These are phyloP conservation scores for Ametastegia equiseti DNA, from an alignment of 2,888 invertebrate species.

Conservation along the genomic window DNA sequence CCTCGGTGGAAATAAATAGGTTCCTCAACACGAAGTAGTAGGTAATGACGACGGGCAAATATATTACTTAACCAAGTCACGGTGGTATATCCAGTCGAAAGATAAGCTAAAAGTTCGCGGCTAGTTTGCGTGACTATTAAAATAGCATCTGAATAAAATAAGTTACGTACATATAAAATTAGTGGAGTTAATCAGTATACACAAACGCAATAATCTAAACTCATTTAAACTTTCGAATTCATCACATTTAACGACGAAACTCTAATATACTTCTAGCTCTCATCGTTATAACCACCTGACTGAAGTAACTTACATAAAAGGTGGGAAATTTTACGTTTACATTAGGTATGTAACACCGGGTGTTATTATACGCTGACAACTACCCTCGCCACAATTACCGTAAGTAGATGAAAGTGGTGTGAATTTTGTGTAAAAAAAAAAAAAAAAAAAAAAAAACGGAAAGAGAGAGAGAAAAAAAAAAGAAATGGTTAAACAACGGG, in stretches of 20 bases:
- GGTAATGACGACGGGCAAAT: constrained; percentile 27
- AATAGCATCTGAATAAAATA: constrained; percentile 13
- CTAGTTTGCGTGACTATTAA: constrained; percentile 17
- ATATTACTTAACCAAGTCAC: too few species aligned
- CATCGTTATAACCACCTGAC: too few species aligned
- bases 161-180: constrained; percentile 1
- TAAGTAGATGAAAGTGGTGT: constrained; percentile 17
- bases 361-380: neutral
- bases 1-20: constrained; percentile 33
- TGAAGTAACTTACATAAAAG: neutral
- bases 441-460: neutral
- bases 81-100: neutral
- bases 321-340: constrained; percentile 23
- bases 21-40: neutral
- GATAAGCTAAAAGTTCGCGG: constrained; percentile 15
- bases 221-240: constrained; percentile 28
- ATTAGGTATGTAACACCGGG: neutral
- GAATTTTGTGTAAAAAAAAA: neutral
- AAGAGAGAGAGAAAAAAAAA: too few species aligned
- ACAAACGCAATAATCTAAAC: constrained; percentile 29
- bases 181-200: constrained; percentile 19
- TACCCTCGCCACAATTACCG: neutral
- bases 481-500: constrained; percentile 11
- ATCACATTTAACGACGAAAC: constrained; percentile 17
- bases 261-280: neutral